Evolutionary conservation across 2,113 vertebrate genomes (phyloP), one percentile per base, ranked within the genome.

Genomic region (Corvus hawaiiensis): DNA sequence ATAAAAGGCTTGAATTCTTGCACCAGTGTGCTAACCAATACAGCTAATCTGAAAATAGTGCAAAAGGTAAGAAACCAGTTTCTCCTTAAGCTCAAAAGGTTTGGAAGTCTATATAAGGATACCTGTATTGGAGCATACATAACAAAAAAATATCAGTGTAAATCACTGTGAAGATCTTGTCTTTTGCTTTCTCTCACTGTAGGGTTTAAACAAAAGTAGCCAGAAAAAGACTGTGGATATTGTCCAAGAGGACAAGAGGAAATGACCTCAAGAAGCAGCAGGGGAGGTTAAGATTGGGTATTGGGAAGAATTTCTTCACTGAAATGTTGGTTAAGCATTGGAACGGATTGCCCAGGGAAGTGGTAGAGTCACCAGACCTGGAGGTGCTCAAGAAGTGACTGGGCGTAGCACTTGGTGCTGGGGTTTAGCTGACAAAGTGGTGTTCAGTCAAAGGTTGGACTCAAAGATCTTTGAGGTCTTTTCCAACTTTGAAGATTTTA

Each of bases 21-120:
- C 4, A 62, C 6, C 15, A 33, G 1, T 30, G 20, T 62, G 22
- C 11, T 62, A 37, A 49, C 6, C 1, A 0, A 27, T 24, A 22
- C 11, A 46, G 9, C 67, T 48, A 30, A 20, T 71, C 4, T 71
- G 33, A 82, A 87, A 71, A 8, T 24, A 51, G 4, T 28, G 24
- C 7, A 59, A 79, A 39, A 68, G 2, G 3, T 54, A 84, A 59
- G 18, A 75, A 87, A 88, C 0, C 3, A 48, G 5, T 28, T 18
- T 87, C 6, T 67, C 9, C 24, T 54, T 41, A 59, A 83, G 4
- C 7, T 62, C 30, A 68, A 67, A 84, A 55, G 18, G 44, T 71
- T 84, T 87, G 52, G 9, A 91, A 55, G 4, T 52, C 24, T 58
- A 3, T 39, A 20, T 26, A 59, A 64, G 27, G 10, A 49, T 33